Evolutionary conservation across 2,888 invertebrate species (phyloP).

Genomic region (Chrysomela aeneicollis): DNA sequence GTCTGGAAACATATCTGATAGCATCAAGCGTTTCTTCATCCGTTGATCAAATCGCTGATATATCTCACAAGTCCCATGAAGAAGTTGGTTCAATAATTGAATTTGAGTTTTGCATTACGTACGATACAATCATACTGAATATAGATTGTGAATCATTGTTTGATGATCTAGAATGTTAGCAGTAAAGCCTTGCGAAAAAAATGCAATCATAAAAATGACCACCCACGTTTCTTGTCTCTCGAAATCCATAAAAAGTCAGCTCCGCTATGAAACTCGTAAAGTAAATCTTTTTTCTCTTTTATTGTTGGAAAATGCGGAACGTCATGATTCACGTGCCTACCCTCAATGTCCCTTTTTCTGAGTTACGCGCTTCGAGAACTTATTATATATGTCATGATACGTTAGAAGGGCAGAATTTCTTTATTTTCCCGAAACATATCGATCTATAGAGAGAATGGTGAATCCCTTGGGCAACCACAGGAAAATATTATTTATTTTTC

Average conservation of each 20-base stretch:
- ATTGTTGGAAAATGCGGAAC: neutral
- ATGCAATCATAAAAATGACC: neutral
- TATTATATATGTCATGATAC: neutral
- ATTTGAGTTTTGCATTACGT: too few species aligned
- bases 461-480: too few species aligned
- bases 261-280: neutral
- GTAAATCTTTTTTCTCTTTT: neutral
- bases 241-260: neutral
- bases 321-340: neutral
- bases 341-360: neutral
- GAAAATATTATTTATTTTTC: too few species aligned
- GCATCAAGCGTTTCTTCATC: too few species aligned
- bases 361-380: neutral
- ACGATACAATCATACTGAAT: too few species aligned
- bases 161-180: neutral
- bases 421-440: neutral
- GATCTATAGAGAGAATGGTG: neutral
- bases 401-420: neutral
- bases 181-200: neutral
- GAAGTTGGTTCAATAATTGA: too few species aligned
- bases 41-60: too few species aligned
- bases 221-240: neutral
- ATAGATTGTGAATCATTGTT: too few species aligned
- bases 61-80: too few species aligned
- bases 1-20: too few species aligned